Evolutionary conservation across 1,140 invertebrate genomes (phyloP), one percentile per base, ranked within the genome.

Genomic region (Drosophila santomea): DNA sequence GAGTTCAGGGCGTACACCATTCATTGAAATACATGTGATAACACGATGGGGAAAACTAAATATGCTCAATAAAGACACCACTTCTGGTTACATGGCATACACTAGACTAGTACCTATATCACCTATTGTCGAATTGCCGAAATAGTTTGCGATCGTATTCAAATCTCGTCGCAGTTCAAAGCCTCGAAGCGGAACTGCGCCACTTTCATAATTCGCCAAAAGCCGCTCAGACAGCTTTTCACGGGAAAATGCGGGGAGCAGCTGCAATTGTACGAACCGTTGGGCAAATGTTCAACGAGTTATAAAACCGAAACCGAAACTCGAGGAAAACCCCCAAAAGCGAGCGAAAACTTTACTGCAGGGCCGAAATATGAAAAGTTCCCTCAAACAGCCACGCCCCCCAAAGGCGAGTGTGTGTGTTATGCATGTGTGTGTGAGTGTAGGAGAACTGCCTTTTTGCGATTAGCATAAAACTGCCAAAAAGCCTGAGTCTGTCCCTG

Each of bases 381-480:
- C 66, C 39, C 56, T 28, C 57, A 64, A 86, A 78, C 48, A 43
- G 54, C 32, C 55, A 59, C 58, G 50, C 57, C 57, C 43, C 17
- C 61, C 8, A 48, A 63, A n/a, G 50, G 41, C 14, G 12, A 5
- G 23, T 4, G 36, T n/a, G 35, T 25, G 20, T 36, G 43, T 10
- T 7, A 10, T 54, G 52, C 39, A 51, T 35, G 43, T 63, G 59
- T 56, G 47, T 38, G 45, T 58, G n/a, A n/a, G 45, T 35, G 48
- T 56, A 36, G 20, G 56, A 64, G 52, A 67, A 63, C 57, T 82
- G 76, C 72, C 72, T 84, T 89, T 86, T 84, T 84, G 75, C 89
- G 83, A 86, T 86, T 86, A 86, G 83, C 83, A 86, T 86, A 86
- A 86, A 86, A 83, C 66, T 86, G 80, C 84, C 84, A 84, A 89